phyloP scores from a whole-genome alignment of 2,797 vertebrate genomes.

The Xerus rutilus region DNA sequence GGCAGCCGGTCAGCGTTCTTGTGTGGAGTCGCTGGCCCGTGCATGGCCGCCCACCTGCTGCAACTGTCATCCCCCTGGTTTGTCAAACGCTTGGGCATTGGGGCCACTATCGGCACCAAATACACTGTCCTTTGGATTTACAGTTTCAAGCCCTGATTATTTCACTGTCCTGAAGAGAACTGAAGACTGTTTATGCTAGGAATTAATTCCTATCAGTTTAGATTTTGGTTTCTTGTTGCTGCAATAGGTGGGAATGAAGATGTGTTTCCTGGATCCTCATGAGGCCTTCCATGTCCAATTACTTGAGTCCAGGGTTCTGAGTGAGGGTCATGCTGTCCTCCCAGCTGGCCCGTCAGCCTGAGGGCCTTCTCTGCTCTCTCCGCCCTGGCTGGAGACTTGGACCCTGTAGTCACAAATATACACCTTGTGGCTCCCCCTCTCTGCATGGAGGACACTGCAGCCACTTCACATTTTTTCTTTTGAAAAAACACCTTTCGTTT shows the following conservation, averaged over 20 bases:
- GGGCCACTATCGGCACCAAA: too few relatives aligned
- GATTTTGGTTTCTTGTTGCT: neutral
- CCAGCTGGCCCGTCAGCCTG: neutral
- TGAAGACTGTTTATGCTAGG: neutral
- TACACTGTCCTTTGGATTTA: neutral
- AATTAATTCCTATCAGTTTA: neutral
- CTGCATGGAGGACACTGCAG: neutral
- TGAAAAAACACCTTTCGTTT: neutral
- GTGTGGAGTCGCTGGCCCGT: too few relatives aligned
- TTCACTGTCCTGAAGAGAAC: neutral
- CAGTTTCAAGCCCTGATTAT: neutral
- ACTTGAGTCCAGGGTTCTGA: neutral
- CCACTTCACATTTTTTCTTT: neutral
- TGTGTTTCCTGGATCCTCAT: neutral
- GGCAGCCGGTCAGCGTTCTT: too few relatives aligned
- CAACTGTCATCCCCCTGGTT: too few relatives aligned
- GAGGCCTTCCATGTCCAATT: neutral
- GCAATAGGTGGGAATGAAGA: neutral
- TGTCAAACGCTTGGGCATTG: too few relatives aligned
- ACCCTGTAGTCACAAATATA: neutral
- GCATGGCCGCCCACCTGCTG: too few relatives aligned
- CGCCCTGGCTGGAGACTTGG: neutral
- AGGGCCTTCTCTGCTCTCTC: too few relatives aligned
- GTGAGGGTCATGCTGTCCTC: neutral
- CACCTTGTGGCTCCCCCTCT: neutral